A percentile compares a stretch with the other conserved stretches of the same genome.
These are phyloP conservation scores for Nesidiocoris tenuis DNA, from an alignment of 2,888 invertebrate species.

Conservation along the genomic window DNA sequence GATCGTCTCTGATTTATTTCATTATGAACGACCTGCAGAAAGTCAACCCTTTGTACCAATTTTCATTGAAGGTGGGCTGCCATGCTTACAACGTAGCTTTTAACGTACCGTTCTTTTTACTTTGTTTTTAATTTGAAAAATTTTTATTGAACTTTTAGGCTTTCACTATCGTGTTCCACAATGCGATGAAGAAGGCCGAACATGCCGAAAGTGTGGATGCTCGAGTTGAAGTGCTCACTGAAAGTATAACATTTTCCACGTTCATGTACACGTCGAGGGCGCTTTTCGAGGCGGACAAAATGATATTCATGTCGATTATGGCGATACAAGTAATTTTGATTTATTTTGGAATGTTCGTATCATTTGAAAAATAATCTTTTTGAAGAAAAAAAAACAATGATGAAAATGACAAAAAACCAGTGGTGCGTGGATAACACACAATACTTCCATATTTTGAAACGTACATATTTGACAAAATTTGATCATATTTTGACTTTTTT, in stretches of 20 bases:
- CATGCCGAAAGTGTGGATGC: constrained; percentile 68
- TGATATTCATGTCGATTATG: constrained; percentile 86
- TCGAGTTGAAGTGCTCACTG: constrained; percentile 75
- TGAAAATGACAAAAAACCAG: no score
- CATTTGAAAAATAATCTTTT: neutral
- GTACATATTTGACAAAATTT: no score
- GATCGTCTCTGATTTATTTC: constrained; percentile 89
- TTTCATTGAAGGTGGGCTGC: constrained; percentile 73
- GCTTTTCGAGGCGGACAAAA: constrained; percentile 86
- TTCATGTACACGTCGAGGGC: constrained; percentile 87
- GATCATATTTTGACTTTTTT: no score
- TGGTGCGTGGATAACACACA: no score
- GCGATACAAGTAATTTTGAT: constrained; percentile 66
- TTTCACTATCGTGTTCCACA: constrained; percentile 86
- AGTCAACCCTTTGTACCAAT: constrained; percentile 94
- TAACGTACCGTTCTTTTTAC: no score
- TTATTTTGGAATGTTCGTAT: neutral
- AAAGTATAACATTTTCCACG: constrained; percentile 83
- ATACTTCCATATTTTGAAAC: no score
- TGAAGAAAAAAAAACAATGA: no score
- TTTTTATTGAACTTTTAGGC: constrained; percentile 58
- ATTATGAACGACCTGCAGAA: constrained; percentile 87
- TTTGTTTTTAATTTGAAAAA: constrained; percentile 1
- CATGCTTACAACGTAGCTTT: no score
- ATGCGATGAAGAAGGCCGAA: constrained; percentile 71